These are phyloP conservation scores for Furnarius figulus DNA, from an alignment of 2,113 vertebrate genomes.

Conservation along the genomic window DNA sequence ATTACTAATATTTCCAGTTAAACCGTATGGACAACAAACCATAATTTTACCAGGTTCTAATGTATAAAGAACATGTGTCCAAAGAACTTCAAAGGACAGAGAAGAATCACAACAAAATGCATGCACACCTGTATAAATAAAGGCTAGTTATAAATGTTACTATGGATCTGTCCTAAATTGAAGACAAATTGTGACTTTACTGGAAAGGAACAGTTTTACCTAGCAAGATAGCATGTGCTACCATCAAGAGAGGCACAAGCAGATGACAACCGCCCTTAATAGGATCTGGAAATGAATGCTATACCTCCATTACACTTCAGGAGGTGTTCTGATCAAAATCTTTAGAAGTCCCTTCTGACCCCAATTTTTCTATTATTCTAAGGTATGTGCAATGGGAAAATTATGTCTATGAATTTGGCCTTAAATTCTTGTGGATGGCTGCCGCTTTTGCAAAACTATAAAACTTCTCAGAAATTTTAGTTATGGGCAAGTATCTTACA, in stretches of 20 bases:
- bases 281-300: neutral
- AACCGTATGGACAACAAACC: neutral
- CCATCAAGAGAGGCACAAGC: no score
- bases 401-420: neutral
- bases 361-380: neutral
- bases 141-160: neutral
- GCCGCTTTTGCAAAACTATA: neutral
- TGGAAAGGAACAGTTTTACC: neutral
- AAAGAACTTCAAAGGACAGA: neutral
- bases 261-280: neutral
- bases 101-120: neutral
- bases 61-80: neutral
- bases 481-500: neutral
- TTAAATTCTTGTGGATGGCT: neutral
- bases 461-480: neutral
- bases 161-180: neutral
- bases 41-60: neutral
- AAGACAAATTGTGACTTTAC: neutral
- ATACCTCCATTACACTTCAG: neutral
- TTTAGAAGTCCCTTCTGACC: neutral
- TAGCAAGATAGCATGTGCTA: neutral
- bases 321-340: neutral
- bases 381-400: neutral
- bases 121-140: rapidly evolving
- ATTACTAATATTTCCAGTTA: neutral